Conservation (phyloP, 1,140 invertebrate genomes). For the Cyclargus thomasi region DNA sequence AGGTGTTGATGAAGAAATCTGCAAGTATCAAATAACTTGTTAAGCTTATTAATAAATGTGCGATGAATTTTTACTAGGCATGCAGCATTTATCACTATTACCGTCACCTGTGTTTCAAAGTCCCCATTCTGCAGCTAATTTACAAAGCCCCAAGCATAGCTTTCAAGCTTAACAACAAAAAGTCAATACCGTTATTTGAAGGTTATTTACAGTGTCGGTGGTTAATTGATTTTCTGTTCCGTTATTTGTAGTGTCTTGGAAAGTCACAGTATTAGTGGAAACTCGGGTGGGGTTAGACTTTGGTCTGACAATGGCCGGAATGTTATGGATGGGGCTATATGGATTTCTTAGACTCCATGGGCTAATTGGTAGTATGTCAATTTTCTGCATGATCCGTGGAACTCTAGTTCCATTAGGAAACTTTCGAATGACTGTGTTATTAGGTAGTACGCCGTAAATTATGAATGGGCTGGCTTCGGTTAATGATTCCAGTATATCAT, state of each 20-base stretch:
- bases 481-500: conserved; percentile 78
- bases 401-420: conserved; percentile 84
- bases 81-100: conserved; percentile 48
- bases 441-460: conserved; percentile 82
- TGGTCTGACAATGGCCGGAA: conserved; percentile 74
- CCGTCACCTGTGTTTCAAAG: conserved; percentile 28
- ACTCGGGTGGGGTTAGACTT: conserved; percentile 72
- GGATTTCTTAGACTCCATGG: conserved; percentile 74
- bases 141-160: conserved; percentile 53
- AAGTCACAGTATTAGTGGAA: conserved; percentile 74
- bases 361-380: conserved; percentile 75
- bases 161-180: conserved; percentile 69
- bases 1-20: conserved; percentile 69
- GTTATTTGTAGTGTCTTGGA: conserved; percentile 67
- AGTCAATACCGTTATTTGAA: conserved; percentile 70
- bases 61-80: conserved; percentile 45
- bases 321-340: conserved; percentile 75
- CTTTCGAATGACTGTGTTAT: conserved; percentile 83
- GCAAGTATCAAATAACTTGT: conserved; percentile 70
- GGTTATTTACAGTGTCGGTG: conserved; percentile 75
- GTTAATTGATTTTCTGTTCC: conserved; percentile 67
- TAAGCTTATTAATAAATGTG: conserved; percentile 51
- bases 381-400: conserved; percentile 78
- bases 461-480: conserved; percentile 81
- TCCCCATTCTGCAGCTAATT: conserved; percentile 32